phyloP scores from a whole-genome alignment of 2,797 vertebrate genomes.

The Eutrigla gurnardus region DNA sequence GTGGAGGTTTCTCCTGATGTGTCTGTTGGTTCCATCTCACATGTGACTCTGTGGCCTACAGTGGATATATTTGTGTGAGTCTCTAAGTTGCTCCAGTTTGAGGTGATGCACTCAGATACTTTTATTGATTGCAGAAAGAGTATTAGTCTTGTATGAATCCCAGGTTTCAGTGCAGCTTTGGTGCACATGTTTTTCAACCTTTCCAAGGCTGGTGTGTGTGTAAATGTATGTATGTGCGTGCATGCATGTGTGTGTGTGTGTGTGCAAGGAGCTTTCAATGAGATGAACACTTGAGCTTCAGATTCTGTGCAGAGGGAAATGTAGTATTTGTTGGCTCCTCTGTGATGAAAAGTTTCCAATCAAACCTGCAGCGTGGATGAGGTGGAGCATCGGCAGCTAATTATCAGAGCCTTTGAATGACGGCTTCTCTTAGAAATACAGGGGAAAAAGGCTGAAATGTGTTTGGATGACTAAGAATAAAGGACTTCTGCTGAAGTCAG shows the following conservation, averaged over 20 bases:
- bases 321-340: neutral
- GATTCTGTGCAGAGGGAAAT: conserved; percentile 43
- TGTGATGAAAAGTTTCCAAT: conserved; percentile 41
- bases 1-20: neutral
- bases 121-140: neutral
- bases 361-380: conserved; percentile 18
- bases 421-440: neutral
- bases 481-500: neutral
- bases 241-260: conserved; percentile 10
- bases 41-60: too few species aligned
- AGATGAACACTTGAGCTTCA: conserved; percentile 67
- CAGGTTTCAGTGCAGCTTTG: neutral
- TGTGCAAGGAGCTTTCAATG: conserved; percentile 20
- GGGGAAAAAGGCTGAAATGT: neutral
- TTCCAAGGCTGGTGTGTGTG: conserved; percentile 30
- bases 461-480: neutral
- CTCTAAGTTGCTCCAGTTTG: neutral
- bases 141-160: neutral
- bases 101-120: neutral
- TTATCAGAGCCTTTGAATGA: conserved; percentile 14
- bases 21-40: neutral
- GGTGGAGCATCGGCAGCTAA: conserved; percentile 34
- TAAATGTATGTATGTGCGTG: conserved; percentile 10
- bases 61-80: too few species aligned
- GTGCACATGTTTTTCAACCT: conserved; percentile 14